Evolutionary conservation across 1,140 invertebrate species (phyloP), one percentile per base, ranked within the genome.

Genomic region (Sarcophaga bullata): DNA sequence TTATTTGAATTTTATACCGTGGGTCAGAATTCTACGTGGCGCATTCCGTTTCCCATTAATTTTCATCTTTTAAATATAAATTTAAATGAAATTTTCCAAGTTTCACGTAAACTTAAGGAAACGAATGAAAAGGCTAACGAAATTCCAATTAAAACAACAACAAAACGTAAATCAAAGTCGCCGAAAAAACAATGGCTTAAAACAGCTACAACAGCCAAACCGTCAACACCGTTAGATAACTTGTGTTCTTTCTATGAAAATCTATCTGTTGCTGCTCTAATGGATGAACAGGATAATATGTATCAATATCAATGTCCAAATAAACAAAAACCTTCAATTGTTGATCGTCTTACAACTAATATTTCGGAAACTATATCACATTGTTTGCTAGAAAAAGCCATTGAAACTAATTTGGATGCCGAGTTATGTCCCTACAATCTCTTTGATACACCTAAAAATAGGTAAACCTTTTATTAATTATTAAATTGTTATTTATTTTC

Each of bases 31-130:
- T 75, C 84, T 0, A 84, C 84, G 25, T 83, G 86, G 9, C 83
- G 84, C 25, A 86, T 90, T 78, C 88, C 88, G 5, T 90, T 88
- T 85, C 88, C 88, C 0, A 84, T 90, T 10, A 84, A 90, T 58
- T 89, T 90, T 85, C 47, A 84, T 3, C 82, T 88, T 49, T 68
- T 90, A 46, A 85, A 86, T 8, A 37, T 85, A 46, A 90, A 90
- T 84, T 83, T 90, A 19, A 78, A 75, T 3, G 87, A 88, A 17
- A 80, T 90, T n/a, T 84, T 88, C 11, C 58, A 81, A 0, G 83
- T 81, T 8, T 87, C 87, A 0, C n/a, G 72, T 17, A 76, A 82
- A 49, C 80, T 87, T 8, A 83, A 84, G 73, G 68, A 82, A 25
- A 15, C 7, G 17, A 48, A n/a, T 2, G 46, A 78, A 11, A 11